Base-by-base conservation (phyloP, 2,888 invertebrate species). In the Mantis religiosa region DNA sequence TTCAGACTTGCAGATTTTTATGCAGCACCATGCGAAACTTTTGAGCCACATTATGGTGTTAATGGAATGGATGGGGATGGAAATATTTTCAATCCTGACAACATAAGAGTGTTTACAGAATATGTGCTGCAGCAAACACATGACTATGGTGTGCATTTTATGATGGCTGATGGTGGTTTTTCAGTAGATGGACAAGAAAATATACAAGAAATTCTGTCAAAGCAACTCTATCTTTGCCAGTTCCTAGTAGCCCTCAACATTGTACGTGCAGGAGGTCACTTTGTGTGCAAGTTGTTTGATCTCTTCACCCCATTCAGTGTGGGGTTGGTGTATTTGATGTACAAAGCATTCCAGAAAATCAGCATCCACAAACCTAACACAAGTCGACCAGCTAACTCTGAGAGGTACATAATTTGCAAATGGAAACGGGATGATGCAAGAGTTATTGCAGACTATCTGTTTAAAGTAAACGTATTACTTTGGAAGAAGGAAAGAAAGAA, bases 141-240 rank as follows among this genome's bases (percentile, higher is more conserved):
- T 30, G 94, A 95, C 28, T 93, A 94, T 90, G 99, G 99, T 8
- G 98, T 99, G 2, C 98, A 99, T 94, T 97, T 99, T 92, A 97
- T 98, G 93, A 99, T 99, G 98, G 97, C 98, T 81, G 99, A 99
- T 94, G 99, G 99, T 91, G 98, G 99, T 99, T 93, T n/a, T n/a
- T n/a, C n/a, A n/a, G n/a, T n/a, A n/a, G n/a, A n/a, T n/a, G n/a
- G n/a, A n/a, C n/a, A n/a, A n/a, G n/a, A n/a, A n/a, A n/a, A n/a
- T n/a, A n/a, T n/a, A n/a, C n/a, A n/a, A n/a, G n/a, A n/a, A n/a
- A n/a, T n/a, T n/a, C n/a, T n/a, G n/a, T n/a, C n/a, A n/a, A n/a
- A n/a, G n/a, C n/a, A n/a, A n/a, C n/a, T n/a, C n/a, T n/a, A n/a
- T n/a, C n/a, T n/a, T n/a, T n/a, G n/a, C n/a, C n/a, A n/a, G n/a